phyloP scores from a whole-genome alignment of 1,140 invertebrate species.

The Hyphantria cunea region DNA sequence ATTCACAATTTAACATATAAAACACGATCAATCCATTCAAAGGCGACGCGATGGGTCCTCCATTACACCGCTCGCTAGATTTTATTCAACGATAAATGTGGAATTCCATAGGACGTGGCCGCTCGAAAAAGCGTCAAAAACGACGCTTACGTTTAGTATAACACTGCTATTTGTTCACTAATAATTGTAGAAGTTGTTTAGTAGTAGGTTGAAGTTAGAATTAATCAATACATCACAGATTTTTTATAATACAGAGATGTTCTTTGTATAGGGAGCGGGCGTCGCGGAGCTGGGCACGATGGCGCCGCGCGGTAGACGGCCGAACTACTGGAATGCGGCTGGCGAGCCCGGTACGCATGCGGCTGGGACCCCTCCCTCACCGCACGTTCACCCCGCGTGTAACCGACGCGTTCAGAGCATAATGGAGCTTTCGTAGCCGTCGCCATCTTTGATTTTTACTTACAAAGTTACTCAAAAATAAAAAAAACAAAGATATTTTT shows the following conservation, averaged over 20 bases:
- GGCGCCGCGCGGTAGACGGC: constrained; percentile 64
- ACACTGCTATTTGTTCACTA: constrained; percentile 17
- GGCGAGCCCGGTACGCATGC: constrained; percentile 65
- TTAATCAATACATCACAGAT: constrained; percentile 82
- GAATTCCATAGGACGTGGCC: constrained; percentile 79
- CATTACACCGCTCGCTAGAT: constrained; percentile 75
- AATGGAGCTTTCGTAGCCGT: constrained; percentile 42
- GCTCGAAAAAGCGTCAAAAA: constrained; percentile 51
- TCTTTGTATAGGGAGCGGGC: constrained; percentile 76
- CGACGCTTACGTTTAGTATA: constrained; percentile 9
- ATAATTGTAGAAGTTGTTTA: constrained; percentile 35
- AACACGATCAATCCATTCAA: constrained; percentile 60
- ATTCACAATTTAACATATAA: constrained; percentile 60
- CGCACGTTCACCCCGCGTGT: constrained; percentile 34
- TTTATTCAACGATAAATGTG: constrained; percentile 80
- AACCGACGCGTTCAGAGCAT: constrained; percentile 63
- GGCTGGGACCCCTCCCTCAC: constrained; percentile 45
- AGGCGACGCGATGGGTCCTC: constrained; percentile 64
- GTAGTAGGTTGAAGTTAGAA: constrained; percentile 67
- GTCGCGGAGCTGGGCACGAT: constrained; percentile 52
- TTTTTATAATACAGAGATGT: constrained; percentile 79
- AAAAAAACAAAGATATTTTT: not conserved
- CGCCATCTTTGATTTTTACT: constrained; percentile 38
- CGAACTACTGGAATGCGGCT: constrained; percentile 76
- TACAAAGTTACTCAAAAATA: not conserved